Evolutionary conservation across 1,140 invertebrate species (phyloP).

Genomic region (Plodia interpunctella): DNA sequence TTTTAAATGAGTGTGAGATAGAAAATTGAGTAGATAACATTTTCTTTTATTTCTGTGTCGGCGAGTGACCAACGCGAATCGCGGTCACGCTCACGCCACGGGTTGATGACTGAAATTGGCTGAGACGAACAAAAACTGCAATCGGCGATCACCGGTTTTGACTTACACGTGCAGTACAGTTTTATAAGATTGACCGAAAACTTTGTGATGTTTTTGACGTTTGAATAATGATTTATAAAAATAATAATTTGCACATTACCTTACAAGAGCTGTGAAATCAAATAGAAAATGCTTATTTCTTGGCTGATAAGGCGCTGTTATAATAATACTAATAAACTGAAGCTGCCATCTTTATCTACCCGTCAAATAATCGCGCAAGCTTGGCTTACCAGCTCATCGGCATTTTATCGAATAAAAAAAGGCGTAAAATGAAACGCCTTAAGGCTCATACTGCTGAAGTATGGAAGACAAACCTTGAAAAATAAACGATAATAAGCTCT

Average conservation of each 20-base stretch:
- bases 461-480: neutral
- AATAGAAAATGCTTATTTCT: too few species aligned
- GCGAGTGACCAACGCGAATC: neutral
- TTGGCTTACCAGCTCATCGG: neutral
- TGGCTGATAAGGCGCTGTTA: too few species aligned
- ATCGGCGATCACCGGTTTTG: neutral
- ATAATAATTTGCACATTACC: too few species aligned
- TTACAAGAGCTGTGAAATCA: too few species aligned
- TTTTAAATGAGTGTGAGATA: too few species aligned
- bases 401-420: neutral
- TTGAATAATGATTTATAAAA: too few species aligned
- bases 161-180: neutral
- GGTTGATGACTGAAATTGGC: neutral
- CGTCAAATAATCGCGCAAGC: neutral
- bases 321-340: too few species aligned
- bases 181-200: too few species aligned
- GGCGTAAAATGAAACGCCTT: neutral
- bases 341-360: too few species aligned
- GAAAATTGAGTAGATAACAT: too few species aligned
- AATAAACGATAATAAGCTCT: neutral
- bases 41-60: too few species aligned
- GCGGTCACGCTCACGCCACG: neutral
- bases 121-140: neutral
- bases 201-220: too few species aligned
- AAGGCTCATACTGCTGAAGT: neutral